phyloP scores from a whole-genome alignment of 2,113 vertebrate genomes.

The Lasiurus borealis region DNA sequence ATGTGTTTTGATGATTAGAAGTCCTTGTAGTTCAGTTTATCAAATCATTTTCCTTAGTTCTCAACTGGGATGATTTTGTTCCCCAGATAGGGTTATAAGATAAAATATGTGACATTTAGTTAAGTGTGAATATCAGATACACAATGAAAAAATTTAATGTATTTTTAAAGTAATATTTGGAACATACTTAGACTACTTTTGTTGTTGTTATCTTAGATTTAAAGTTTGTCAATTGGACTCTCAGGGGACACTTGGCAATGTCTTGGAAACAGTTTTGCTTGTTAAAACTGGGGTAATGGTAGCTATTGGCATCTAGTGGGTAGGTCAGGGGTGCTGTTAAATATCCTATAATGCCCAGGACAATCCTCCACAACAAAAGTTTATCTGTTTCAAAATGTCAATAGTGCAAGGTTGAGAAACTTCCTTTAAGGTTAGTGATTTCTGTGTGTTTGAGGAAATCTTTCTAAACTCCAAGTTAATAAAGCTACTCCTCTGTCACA shows the following conservation, averaged over 20 bases:
- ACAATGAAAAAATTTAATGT: not conserved
- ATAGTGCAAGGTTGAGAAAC: not conserved
- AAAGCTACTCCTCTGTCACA: not conserved
- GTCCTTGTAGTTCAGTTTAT: not conserved
- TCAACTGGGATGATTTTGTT: not conserved
- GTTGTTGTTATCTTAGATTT: slow-evolving; percentile 15
- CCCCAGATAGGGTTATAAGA: not conserved
- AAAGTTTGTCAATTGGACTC: not conserved
- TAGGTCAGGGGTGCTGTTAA: not conserved
- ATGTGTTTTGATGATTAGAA: slow-evolving; percentile 3
- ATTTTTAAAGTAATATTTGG: not conserved
- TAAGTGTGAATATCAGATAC: not conserved
- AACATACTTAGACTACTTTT: not conserved
- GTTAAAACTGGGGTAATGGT: not conserved
- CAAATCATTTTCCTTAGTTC: slow-evolving; percentile 11
- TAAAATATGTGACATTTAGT: not conserved
- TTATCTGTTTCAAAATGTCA: not conserved
- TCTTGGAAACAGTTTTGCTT: not conserved
- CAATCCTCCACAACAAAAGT: not conserved
- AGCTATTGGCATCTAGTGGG: not conserved
- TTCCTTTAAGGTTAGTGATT: not conserved
- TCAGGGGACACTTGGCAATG: not conserved
- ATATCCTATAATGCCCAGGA: not conserved
- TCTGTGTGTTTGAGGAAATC: slow-evolving; percentile 11
- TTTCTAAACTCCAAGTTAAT: not conserved